phyloP scores from a whole-genome alignment of 1,140 invertebrate species.

The Amyelois transitella region DNA sequence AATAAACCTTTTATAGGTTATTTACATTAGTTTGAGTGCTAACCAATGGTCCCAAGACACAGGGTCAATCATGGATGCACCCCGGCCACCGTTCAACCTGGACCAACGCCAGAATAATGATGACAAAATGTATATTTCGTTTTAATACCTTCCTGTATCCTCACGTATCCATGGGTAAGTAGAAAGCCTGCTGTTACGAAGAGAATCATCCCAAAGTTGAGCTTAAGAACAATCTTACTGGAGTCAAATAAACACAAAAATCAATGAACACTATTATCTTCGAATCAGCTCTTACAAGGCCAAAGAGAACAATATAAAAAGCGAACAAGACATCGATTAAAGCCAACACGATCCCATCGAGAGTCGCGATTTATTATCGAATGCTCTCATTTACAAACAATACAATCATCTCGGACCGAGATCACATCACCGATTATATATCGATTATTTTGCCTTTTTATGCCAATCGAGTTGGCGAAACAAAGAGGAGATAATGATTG shows the following conservation, averaged over 20 bases:
- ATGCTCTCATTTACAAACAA: slow-evolving; percentile 44
- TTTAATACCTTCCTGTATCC: too few species aligned
- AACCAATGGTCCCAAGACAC: too few species aligned
- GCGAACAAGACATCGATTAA: slow-evolving; percentile 12
- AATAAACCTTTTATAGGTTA: too few species aligned
- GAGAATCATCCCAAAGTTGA: too few species aligned
- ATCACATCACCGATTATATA: slow-evolving; percentile 40
- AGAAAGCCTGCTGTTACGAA: too few species aligned
- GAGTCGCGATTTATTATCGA: slow-evolving; percentile 27
- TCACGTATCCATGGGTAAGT: too few species aligned
- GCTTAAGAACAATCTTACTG: not conserved
- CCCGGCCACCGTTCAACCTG: too few species aligned
- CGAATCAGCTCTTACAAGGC: not conserved
- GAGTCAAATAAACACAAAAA: not conserved
- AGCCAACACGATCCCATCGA: slow-evolving; percentile 23
- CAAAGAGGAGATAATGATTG: slow-evolving; percentile 26
- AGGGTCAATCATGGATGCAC: too few species aligned
- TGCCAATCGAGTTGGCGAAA: slow-evolving; percentile 22
- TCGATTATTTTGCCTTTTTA: slow-evolving; percentile 19
- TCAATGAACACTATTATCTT: not conserved
- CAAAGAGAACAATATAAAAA: not conserved
- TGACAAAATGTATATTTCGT: too few species aligned
- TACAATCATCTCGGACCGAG: slow-evolving; percentile 22
- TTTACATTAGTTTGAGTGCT: too few species aligned
- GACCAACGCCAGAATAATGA: too few species aligned